Base-by-base conservation (phyloP, 2,113 vertebrate genomes). In the Phrynocephalus versicolor region DNA sequence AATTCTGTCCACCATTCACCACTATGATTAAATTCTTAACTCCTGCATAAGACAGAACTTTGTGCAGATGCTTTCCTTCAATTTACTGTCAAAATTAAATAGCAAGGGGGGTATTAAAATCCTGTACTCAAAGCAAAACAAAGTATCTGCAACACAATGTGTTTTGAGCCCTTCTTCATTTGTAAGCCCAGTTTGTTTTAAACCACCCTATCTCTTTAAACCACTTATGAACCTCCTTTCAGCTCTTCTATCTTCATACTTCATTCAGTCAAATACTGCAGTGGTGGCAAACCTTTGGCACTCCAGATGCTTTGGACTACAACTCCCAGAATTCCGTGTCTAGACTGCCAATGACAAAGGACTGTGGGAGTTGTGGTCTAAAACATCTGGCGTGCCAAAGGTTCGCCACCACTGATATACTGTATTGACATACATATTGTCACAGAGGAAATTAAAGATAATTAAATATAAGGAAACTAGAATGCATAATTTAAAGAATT, bases 401-500 rank as follows among this genome's bases (percentile, higher is more conserved):
- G n/a, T n/a, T n/a, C n/a, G n/a, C n/a, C n/a, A n/a, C n/a, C n/a
- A n/a, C n/a, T n/a, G n/a, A n/a, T n/a, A n/a, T n/a, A n/a, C n/a
- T n/a, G 71, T 62, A 60, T 2, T 64, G 67, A 23, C 13, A 72
- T 27, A 60, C 14, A 79, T 33, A 71, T 25, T 72, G 58, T 27
- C 30, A 78, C 60, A 60, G 55, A 62, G 55, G 51, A 77, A 83
- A 83, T 74, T 74, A 62, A 73, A 70, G 41, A 76, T 35, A 19
- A 84, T 75, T 75, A 64, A 64, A 65, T 67, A 65, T 84, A 60
- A 62, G 37, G 37, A 72, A 79, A 37, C 27, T 13, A 62, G 21
- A 62, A 72, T 72, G 37, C n/a, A 62, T 62, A 76, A 81, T 67
- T 78, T 88, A n/a, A 83, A 84, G 19, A 57, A 35, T 30, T 65